Conservation (phyloP, 2,797 vertebrate species). For the Gymnopithys bicolor region DNA sequence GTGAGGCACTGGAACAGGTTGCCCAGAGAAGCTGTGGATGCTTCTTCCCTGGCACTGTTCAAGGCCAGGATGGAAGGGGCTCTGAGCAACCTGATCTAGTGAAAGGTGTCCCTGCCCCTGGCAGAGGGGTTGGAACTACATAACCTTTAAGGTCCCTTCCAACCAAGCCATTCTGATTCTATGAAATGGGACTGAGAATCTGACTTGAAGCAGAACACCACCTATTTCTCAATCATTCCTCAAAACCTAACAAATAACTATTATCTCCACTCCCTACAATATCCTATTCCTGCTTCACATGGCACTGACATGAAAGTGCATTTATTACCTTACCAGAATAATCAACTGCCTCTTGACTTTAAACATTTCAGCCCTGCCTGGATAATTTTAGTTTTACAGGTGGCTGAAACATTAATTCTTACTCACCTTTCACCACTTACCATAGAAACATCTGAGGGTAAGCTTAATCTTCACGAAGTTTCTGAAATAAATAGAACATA, state of each 20-base stretch:
- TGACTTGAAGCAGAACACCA: neutral
- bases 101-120: neutral
- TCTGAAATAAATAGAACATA: neutral
- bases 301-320: neutral
- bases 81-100: neutral
- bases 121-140: neutral
- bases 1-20: neutral
- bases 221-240: neutral
- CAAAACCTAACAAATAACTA: neutral
- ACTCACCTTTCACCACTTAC: neutral
- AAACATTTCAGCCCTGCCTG: neutral
- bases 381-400: neutral
- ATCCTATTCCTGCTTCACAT: neutral
- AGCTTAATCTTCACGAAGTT: neutral
- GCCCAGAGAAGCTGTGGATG: neutral
- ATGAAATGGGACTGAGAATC: neutral
- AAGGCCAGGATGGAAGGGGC: neutral
- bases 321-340: neutral
- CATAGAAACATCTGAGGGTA: neutral
- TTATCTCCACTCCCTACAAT: neutral
- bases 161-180: neutral
- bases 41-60: neutral
- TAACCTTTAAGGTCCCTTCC: neutral
- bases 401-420: neutral
- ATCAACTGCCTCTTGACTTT: neutral